Evolutionary conservation across 2,888 invertebrate species (phyloP).

Genomic region (Tortricodes alternella): DNA sequence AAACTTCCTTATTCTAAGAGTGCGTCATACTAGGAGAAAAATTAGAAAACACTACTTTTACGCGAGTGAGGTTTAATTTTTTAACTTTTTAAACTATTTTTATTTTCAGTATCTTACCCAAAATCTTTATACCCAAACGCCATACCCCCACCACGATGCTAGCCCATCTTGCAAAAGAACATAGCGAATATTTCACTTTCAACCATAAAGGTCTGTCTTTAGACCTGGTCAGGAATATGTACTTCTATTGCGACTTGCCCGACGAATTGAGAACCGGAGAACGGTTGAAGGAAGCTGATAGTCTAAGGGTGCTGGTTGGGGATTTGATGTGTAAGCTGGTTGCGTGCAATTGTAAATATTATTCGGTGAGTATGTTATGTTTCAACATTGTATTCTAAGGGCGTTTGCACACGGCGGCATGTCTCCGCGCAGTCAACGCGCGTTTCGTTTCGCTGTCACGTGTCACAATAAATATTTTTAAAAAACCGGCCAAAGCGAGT

Average conservation of each 20-base stretch:
- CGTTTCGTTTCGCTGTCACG: no score
- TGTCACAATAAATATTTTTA: no score
- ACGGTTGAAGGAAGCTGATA: constrained; percentile 36
- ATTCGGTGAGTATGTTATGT: constrained; percentile 81
- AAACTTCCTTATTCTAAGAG: no score
- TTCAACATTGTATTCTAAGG: no score
- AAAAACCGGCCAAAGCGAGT: no score
- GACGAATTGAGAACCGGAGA: constrained; percentile 49
- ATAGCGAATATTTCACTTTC: constrained; percentile 54
- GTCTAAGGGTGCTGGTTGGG: constrained; percentile 50
- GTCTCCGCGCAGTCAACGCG: no score
- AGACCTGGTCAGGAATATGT: constrained; percentile 60
- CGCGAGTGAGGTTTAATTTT: no score
- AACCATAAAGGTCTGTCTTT: constrained; percentile 50
- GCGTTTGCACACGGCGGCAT: no score
- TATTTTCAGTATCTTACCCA: constrained; percentile 60
- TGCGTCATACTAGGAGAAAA: no score
- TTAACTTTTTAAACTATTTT: not conserved
- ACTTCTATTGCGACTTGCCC: constrained; percentile 69
- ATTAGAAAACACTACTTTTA: no score
- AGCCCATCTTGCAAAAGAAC: constrained; percentile 51
- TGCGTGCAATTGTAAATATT: constrained; percentile 85
- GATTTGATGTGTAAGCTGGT: constrained; percentile 71
- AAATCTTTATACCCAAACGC: constrained; percentile 51
- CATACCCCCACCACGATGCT: constrained; percentile 57